Percentiles rank a stretch among this genome's conserved stretches.
These are phyloP conservation scores for Panorpa germanica DNA, from an alignment of 2,888 invertebrate genomes.

Conservation along the genomic window DNA sequence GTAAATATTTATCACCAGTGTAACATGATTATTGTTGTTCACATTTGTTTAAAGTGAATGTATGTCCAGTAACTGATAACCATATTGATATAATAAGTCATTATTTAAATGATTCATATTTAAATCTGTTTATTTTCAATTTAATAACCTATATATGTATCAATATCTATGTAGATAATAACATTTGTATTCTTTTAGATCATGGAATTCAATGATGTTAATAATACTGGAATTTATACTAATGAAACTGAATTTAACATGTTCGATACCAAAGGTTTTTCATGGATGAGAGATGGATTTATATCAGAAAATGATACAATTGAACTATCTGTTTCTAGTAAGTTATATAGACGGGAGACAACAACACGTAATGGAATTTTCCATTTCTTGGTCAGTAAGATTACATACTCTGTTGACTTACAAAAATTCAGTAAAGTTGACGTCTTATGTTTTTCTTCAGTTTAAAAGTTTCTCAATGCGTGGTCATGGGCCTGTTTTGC, in stretches of 20 bases:
- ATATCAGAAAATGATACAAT: conserved; percentile 18
- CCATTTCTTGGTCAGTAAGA: no score
- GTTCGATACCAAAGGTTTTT: conserved; percentile 20
- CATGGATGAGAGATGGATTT: conserved; percentile 22
- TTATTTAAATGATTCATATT: conserved; percentile 3
- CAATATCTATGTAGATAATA: not conserved
- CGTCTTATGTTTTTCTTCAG: conserved; percentile 21
- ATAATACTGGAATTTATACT: conserved; percentile 26
- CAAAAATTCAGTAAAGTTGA: not conserved
- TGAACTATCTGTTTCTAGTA: no score
- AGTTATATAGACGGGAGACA: no score
- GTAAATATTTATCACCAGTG: not conserved
- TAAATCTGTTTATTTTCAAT: conserved; percentile 4
- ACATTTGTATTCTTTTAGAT: conserved; percentile 22
- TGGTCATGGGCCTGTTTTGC: conserved; percentile 29
- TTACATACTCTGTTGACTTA: no score
- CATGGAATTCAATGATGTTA: conserved; percentile 35
- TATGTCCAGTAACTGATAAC: conserved; percentile 3
- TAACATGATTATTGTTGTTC: not conserved
- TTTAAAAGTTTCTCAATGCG: conserved; percentile 27
- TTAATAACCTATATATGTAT: conserved; percentile 13
- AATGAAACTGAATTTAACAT: conserved; percentile 20
- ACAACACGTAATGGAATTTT: no score
- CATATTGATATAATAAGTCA: conserved; percentile 5
- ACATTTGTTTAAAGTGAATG: no score